phyloP scores from a whole-genome alignment of 2,113 vertebrate genomes.

The Gymnogyps californianus region DNA sequence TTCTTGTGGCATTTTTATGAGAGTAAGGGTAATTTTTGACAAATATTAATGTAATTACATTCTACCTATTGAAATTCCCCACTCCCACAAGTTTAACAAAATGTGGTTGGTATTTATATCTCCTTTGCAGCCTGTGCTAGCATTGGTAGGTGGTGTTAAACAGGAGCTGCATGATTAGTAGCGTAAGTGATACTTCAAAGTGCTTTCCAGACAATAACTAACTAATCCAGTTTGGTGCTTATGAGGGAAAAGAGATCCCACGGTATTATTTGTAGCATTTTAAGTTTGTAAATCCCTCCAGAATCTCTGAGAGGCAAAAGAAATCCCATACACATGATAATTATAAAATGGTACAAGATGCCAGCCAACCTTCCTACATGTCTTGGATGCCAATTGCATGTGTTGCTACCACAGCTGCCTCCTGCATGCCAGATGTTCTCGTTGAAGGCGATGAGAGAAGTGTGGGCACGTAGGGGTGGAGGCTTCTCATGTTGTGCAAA shows the following conservation, averaged over 20 bases:
- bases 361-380: not conserved
- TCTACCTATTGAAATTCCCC: not conserved
- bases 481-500: not conserved
- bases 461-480: not conserved
- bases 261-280: not conserved
- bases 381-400: not conserved
- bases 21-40: not conserved
- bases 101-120: not conserved
- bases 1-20: not conserved
- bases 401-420: not conserved
- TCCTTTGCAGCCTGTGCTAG: not conserved
- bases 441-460: not conserved
- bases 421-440: not conserved
- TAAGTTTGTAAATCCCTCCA: not conserved
- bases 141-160: not conserved
- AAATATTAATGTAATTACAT: constrained; percentile 11
- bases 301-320: not conserved
- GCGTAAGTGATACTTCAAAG: not conserved
- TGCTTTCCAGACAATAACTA: constrained; percentile 9
- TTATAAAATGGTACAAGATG: not conserved
- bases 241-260: not conserved
- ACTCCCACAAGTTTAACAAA: not conserved
- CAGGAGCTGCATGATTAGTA: not conserved
- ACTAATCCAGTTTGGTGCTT: constrained; percentile 19
- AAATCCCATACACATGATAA: not conserved